Conservation (phyloP, 2,113 vertebrate genomes). For the Procapra przewalskii region DNA sequence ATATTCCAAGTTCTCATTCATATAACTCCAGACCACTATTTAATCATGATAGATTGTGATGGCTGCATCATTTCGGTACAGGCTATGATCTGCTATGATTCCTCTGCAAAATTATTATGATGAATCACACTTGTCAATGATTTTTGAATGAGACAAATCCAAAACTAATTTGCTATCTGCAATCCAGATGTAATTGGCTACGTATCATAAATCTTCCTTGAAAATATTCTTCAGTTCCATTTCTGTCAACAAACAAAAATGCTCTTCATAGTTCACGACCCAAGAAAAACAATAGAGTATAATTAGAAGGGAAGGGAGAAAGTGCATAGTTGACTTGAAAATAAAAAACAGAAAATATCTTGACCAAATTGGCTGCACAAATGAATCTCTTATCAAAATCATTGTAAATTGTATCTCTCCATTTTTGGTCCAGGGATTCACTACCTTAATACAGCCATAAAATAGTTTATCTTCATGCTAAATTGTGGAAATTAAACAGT, state of each 20-base stretch:
- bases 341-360: slow-evolving; percentile 39
- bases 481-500: slow-evolving; percentile 51
- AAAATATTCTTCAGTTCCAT: slow-evolving; percentile 67
- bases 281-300: not conserved
- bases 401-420: slow-evolving; percentile 37
- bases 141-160: slow-evolving; percentile 80
- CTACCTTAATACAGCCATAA: not conserved
- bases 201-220: slow-evolving; percentile 78
- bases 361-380: slow-evolving; percentile 56
- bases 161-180: slow-evolving; percentile 77
- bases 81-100: slow-evolving; percentile 66
- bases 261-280: slow-evolving; percentile 59
- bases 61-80: slow-evolving; percentile 43
- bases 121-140: slow-evolving; percentile 74
- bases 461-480: slow-evolving; percentile 1
- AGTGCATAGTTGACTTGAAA: slow-evolving; percentile 34
- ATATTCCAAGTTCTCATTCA: slow-evolving; percentile 59
- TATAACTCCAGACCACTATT: slow-evolving; percentile 32
- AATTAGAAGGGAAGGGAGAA: slow-evolving; percentile 63
- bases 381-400: slow-evolving; percentile 41
- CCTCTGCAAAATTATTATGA: slow-evolving; percentile 76
- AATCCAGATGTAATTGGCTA: slow-evolving; percentile 74
- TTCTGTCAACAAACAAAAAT: slow-evolving; percentile 73
- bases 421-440: slow-evolving; percentile 23
- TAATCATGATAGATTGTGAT: slow-evolving; percentile 72